Evolutionary conservation across 2,797 vertebrate genomes (phyloP).

Genomic region (Bovichtus variegatus): DNA sequence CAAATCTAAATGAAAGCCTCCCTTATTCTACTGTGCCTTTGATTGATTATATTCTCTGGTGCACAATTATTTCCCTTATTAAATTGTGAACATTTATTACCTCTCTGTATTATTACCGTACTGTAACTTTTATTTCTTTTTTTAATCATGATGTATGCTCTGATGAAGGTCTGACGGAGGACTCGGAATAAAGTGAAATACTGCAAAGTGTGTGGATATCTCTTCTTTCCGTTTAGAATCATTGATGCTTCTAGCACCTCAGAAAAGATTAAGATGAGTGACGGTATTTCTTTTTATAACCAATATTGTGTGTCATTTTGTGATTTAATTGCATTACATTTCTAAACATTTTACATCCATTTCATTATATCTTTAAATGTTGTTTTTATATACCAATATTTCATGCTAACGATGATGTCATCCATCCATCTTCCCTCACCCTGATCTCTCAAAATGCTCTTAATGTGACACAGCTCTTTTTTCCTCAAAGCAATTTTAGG

Average conservation of each 20-base stretch:
- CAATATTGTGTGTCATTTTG: not conserved
- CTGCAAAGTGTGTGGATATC: too few species aligned
- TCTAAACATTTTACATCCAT: not conserved
- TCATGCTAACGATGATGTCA: not conserved
- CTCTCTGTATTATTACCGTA: not conserved
- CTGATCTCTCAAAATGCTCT: not conserved
- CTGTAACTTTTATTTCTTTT: not conserved
- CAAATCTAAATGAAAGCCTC: slow-evolving; percentile 11
- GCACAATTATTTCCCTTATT: not conserved
- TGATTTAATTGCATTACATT: not conserved
- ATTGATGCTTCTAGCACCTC: too few species aligned
- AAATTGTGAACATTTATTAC: not conserved
- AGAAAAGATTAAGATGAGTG: too few species aligned
- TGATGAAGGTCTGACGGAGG: too few species aligned
- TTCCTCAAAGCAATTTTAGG: not conserved
- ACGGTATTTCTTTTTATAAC: not conserved
- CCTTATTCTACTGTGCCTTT: not conserved
- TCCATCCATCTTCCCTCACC: not conserved
- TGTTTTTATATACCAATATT: slow-evolving; percentile 7
- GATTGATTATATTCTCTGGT: slow-evolving; percentile 13
- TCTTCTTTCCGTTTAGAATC: too few species aligned
- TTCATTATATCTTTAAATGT: not conserved
- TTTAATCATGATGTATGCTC: too few species aligned
- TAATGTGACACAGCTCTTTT: slow-evolving; percentile 1
- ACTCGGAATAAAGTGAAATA: too few species aligned